Conservation (phyloP, 2,113 vertebrate species). For the Melospiza melodia region DNA sequence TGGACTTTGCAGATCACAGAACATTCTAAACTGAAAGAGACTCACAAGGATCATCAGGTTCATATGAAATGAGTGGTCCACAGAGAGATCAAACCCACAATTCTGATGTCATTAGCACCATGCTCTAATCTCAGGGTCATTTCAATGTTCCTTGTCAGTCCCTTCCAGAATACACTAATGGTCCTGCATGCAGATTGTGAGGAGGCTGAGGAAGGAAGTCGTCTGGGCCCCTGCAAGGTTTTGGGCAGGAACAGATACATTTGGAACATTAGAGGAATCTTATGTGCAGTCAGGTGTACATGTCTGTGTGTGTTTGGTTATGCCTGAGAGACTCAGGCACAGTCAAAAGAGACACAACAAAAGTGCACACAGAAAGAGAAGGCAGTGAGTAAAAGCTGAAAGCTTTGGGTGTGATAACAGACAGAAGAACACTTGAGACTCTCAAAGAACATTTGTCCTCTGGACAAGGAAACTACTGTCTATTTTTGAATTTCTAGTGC, state of each 20-base stretch:
- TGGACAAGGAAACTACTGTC: not conserved
- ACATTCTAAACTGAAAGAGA: not conserved
- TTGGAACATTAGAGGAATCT: not conserved
- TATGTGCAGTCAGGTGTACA: fast-evolving
- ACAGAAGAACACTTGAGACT: not conserved
- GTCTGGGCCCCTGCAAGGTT: not conserved
- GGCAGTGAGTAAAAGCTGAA: not conserved
- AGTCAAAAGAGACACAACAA: not conserved
- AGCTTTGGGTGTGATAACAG: not conserved
- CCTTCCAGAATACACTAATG: not conserved
- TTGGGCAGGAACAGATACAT: not conserved
- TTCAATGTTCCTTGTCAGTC: not conserved
- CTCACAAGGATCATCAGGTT: not conserved
- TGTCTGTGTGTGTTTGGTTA: not conserved
- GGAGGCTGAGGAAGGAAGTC: not conserved
- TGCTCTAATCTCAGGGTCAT: not conserved
- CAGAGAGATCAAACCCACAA: not conserved
- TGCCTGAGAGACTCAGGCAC: not conserved
- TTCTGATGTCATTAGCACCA: not conserved
- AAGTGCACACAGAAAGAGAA: not conserved
- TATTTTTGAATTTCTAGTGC: not conserved
- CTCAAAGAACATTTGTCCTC: not conserved
- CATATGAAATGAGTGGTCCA: not conserved
- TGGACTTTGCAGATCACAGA: not conserved
- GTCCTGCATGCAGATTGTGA: not conserved